Conservation (phyloP, 2,888 invertebrate species). For the Sarcophaga carnaria region DNA sequence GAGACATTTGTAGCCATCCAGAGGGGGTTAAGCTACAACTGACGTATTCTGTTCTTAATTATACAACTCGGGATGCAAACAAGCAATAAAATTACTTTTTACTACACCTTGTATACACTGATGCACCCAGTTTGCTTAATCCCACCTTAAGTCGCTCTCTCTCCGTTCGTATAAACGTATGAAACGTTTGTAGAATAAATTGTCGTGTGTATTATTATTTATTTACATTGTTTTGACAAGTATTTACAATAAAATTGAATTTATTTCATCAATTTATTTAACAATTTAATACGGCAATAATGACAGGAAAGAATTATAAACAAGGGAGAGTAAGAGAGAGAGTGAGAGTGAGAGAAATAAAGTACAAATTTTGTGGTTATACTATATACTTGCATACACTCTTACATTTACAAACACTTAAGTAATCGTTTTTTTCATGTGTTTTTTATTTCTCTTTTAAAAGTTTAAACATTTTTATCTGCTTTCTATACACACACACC, state of each 20-base stretch:
- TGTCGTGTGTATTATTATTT: neutral
- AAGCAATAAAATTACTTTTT: no score
- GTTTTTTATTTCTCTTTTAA: neutral
- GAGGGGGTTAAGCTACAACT: no score
- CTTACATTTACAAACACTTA: neutral
- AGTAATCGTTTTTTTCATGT: neutral
- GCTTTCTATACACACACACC: neutral
- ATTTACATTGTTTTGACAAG: no score
- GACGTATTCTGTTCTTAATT: no score
- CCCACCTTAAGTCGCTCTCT: no score
- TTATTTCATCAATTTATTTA: slow-evolving; percentile 44
- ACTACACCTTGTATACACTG: no score
- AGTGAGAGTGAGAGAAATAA: slow-evolving; percentile 12
- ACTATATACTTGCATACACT: slow-evolving; percentile 24
- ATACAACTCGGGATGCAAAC: no score
- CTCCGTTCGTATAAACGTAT: no score
- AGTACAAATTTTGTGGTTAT: slow-evolving; percentile 58
- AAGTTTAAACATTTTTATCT: neutral
- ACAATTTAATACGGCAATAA: slow-evolving; percentile 27
- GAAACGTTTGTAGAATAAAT: no score
- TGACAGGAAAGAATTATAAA: no score
- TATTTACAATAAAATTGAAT: slow-evolving; percentile 44
- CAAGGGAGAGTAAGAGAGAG: neutral
- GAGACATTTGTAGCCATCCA: no score
- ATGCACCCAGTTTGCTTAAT: no score